Percentiles rank a stretch among this genome's conserved stretches.
Conservation (phyloP, 2,888 invertebrate species). For the Macrosiphum euphorbiae region DNA sequence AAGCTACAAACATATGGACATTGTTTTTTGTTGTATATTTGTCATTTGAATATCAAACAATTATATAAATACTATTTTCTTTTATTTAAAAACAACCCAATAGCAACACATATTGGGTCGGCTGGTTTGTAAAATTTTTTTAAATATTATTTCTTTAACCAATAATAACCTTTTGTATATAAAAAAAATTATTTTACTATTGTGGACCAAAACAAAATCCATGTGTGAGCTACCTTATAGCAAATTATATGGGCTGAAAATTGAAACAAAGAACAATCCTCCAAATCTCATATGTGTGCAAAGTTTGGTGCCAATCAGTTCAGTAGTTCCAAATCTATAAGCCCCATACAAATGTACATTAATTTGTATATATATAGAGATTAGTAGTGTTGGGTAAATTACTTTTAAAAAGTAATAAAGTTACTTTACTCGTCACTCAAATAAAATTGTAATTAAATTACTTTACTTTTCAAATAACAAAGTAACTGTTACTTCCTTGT, state of each 20-base stretch:
- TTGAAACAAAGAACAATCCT: not conserved
- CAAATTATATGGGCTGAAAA: not conserved
- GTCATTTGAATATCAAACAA: not conserved
- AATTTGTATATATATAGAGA: not conserved
- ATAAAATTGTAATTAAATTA: too few species aligned
- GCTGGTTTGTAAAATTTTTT: not conserved
- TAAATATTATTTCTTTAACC: not conserved
- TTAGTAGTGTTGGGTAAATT: too few species aligned
- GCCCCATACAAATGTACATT: not conserved
- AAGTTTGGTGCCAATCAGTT: not conserved
- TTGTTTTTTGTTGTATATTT: not conserved
- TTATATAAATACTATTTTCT: not conserved
- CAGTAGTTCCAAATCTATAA: not conserved
- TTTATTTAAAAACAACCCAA: not conserved
- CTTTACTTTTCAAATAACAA: too few species aligned
- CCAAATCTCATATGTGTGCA: not conserved
- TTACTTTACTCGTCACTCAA: too few species aligned
- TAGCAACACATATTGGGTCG: not conserved
- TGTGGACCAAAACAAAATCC: not conserved
- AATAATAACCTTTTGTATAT: not conserved
- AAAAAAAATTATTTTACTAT: not conserved
- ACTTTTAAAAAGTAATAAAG: too few species aligned
- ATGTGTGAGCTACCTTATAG: not conserved
- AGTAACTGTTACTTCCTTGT: too few species aligned
- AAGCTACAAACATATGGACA: too few species aligned